Evolutionary conservation across 2,888 invertebrate genomes (phyloP).

Genomic region (Odontothrips loti): DNA sequence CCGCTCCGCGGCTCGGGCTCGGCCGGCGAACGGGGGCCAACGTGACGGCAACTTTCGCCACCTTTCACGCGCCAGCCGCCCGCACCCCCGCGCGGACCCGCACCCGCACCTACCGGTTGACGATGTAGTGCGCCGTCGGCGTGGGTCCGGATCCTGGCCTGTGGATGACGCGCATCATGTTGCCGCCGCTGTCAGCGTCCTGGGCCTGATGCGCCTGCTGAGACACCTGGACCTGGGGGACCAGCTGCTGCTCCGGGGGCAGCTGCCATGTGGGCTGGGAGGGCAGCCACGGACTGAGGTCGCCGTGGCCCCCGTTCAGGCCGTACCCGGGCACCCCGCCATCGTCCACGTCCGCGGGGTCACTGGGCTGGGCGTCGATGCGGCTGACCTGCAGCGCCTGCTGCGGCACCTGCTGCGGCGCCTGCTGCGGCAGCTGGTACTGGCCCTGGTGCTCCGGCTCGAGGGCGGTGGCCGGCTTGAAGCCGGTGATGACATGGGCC

Average conservation of each 20-base stretch:
- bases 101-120: conserved; percentile 45
- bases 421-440: too few relatives aligned
- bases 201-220: background rate
- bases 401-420: conserved; percentile 55
- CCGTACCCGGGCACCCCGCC: conserved; percentile 1
- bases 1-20: too few relatives aligned
- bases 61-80: background rate
- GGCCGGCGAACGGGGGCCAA: too few relatives aligned
- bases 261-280: conserved; percentile 42
- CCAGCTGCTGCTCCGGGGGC: background rate
- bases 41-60: too few relatives aligned
- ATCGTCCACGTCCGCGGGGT: background rate
- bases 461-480: conserved; percentile 27
- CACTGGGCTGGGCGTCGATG: conserved; percentile 20
- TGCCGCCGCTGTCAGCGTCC: background rate
- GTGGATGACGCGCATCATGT: conserved; percentile 18
- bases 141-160: conserved; percentile 5
- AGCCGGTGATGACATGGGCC: conserved; percentile 11
- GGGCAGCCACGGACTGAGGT: conserved; percentile 47
- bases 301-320: conserved; percentile 41
- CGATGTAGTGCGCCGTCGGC: conserved; percentile 4
- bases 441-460: too few relatives aligned
- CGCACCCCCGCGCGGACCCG: background rate
- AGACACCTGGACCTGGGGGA: background rate
- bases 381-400: conserved; percentile 39